Percentiles rank a stretch among this genome's conserved stretches.
phyloP scores from a whole-genome alignment of 2,113 vertebrate genomes.

The Mobula birostris region DNA sequence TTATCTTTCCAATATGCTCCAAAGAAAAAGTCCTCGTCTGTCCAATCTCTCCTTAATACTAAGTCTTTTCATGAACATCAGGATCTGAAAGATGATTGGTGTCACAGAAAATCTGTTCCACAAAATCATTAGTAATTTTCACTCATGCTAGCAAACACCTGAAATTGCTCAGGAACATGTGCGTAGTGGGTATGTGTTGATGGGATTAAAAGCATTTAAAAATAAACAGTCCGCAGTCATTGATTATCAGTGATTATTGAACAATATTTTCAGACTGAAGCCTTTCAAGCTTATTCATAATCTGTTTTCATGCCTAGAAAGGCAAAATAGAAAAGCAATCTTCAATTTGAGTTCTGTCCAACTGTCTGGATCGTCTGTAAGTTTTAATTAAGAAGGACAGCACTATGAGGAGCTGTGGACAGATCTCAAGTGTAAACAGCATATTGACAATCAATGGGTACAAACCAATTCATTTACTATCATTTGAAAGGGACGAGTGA shows the following conservation, averaged over 20 bases:
- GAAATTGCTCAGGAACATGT: background rate
- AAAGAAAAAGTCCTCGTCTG: no score
- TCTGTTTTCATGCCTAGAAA: background rate
- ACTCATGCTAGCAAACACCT: no score
- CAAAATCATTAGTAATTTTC: background rate
- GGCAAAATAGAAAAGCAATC: background rate
- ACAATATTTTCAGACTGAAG: background rate
- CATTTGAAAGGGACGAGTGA: conserved; percentile 15
- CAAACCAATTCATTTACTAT: conserved; percentile 29
- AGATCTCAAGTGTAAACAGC: conserved; percentile 28
- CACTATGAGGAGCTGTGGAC: conserved; percentile 21
- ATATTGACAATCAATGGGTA: conserved; percentile 23
- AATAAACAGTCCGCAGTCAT: background rate
- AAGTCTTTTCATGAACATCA: background rate
- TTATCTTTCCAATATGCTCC: no score
- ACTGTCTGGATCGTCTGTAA: background rate
- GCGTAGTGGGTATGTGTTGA: background rate
- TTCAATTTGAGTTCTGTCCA: conserved; percentile 24
- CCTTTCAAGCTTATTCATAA: conserved; percentile 28
- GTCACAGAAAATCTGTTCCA: background rate
- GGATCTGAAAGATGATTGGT: background rate
- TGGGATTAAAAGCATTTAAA: background rate
- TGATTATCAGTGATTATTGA: background rate
- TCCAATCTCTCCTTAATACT: no score
- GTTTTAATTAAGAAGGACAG: conserved; percentile 36